Conservation (phyloP, 2,113 vertebrate genomes). For the Paradoxurus hermaphroditus region DNA sequence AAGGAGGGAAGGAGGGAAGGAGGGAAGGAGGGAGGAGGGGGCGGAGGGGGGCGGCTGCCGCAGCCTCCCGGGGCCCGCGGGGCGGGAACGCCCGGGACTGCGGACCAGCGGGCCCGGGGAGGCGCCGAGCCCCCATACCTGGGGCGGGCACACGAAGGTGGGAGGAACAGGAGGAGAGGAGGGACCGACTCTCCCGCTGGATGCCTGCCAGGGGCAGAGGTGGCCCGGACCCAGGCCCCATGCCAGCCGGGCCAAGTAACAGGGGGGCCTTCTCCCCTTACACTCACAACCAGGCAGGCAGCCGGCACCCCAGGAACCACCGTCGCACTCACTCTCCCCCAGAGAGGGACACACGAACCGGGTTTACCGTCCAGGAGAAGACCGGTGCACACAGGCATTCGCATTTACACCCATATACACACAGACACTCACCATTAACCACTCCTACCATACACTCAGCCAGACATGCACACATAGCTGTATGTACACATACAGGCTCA, state of each 20-base stretch:
- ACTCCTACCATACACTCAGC: not conserved
- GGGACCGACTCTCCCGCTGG: not conserved
- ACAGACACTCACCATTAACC: not conserved
- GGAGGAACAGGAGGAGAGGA: not conserved
- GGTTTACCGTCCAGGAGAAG: rapidly evolving
- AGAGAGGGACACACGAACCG: not conserved
- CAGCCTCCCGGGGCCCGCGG: not conserved
- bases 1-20: not conserved
- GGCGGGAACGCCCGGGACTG: not conserved
- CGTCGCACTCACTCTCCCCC: not conserved
- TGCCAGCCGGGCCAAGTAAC: not conserved
- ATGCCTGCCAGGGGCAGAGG: not conserved
- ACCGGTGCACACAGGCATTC: rapidly evolving
- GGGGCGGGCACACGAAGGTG: not conserved
- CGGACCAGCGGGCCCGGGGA: not conserved
- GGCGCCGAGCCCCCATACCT: not conserved
- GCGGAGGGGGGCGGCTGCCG: not conserved
- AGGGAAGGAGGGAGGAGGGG: not conserved
- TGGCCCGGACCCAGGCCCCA: conserved; percentile 28
- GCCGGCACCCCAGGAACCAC: not conserved
- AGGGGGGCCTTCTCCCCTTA: not conserved
- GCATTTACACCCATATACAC: not conserved
- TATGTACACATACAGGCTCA: not conserved
- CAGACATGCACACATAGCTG: rapidly evolving
- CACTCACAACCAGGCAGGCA: not conserved